Percentiles rank a stretch among this genome's conserved stretches.
phyloP scores from a whole-genome alignment of 2,113 vertebrate genomes.

The Sturnus vulgaris region DNA sequence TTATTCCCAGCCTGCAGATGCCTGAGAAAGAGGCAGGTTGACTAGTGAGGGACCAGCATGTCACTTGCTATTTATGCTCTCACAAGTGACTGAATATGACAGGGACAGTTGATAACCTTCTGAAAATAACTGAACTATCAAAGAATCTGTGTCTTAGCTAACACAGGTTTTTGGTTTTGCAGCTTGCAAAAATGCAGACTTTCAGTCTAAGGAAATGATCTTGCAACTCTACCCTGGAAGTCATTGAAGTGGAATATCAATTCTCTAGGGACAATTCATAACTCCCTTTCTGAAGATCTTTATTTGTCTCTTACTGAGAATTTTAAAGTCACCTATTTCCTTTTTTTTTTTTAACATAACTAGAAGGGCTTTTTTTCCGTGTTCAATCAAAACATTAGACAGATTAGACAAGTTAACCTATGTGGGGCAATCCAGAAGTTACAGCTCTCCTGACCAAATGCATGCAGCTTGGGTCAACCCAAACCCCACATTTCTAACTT shows the following conservation, averaged over 20 bases:
- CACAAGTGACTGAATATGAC: not conserved
- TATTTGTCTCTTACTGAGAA: not conserved
- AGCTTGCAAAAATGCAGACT: not conserved
- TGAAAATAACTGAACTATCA: conserved; percentile 25
- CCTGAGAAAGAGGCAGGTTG: not conserved
- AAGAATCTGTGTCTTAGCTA: not conserved
- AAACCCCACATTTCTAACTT: not conserved
- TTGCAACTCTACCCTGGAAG: not conserved
- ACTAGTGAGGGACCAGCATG: not conserved
- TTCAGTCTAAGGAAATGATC: not conserved
- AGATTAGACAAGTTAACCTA: not conserved
- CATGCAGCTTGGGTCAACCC: not conserved
- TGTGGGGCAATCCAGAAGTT: not conserved
- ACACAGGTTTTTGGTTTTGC: not conserved
- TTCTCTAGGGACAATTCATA: not conserved
- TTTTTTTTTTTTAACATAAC: not conserved
- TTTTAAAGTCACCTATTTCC: not conserved
- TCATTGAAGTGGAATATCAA: not conserved
- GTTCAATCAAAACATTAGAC: not conserved
- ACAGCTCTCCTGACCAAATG: not conserved
- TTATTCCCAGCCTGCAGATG: conserved; percentile 5
- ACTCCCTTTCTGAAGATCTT: not conserved
- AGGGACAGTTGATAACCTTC: conserved; percentile 25
- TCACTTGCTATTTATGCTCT: conserved; percentile 22
- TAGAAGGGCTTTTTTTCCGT: not conserved